Evolutionary conservation across 1,140 invertebrate species (phyloP), one percentile per base, ranked within the genome.

Genomic region (Sminthurinus signatus): DNA sequence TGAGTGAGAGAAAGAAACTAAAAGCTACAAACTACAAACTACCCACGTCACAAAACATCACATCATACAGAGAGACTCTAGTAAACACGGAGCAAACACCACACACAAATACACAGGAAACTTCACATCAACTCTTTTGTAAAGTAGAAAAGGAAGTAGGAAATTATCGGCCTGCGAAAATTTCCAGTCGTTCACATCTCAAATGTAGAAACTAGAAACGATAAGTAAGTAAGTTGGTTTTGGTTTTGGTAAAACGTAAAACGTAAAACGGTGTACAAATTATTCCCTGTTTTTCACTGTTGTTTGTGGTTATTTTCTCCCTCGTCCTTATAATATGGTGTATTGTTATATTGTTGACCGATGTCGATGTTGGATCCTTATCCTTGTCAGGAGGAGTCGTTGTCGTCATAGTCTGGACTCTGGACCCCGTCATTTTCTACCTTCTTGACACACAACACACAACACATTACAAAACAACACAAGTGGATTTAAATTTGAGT

Each of bases 81-180:
- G n/a, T n/a, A n/a, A n/a, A n/a, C n/a, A n/a, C n/a, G n/a, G n/a
- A n/a, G n/a, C 2, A 17, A 28, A 54, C 28, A 3, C 27, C 29
- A 36, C 54, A 56, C 54, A 56, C 54, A 56, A 29, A 32, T 56
- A 51, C 51, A 57, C 62, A 68, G 68, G 68, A 70, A 70, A 65
- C 68, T 62, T 67, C 68, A 65, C 61, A 64, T 70, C 68, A 67
- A 56, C 61, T 62, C 50, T 66, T 58, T 60, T 36, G 57, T 64
- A 10, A 64, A 67, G 39, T 52, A 54, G 59, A 61, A 67, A 57
- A 64, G 68, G 68, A 70, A 70, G 68, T 70, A 61, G n/a, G 58
- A 70, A 70, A 70, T 70, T 70, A 70, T 67, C 59, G 60, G 44
- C 62, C 64, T 67, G 68, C 68, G 64, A 70, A 70, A 70, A 61